Percentiles rank a stretch among this genome's conserved stretches.
Evolutionary conservation across 2,888 invertebrate species (phyloP).

Genomic region (Adineta ricciae): DNA sequence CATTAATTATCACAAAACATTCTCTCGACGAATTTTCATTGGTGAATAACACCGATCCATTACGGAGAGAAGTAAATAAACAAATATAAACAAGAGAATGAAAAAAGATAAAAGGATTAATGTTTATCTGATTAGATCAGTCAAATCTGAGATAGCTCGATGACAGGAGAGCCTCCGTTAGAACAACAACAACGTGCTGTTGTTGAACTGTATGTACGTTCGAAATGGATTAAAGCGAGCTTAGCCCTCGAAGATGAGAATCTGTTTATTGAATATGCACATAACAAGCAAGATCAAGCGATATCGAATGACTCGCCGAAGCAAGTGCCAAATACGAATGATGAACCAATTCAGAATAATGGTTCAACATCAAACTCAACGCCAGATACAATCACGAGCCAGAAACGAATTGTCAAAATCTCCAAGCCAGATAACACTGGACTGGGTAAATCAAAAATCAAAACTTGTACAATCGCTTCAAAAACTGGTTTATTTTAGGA

Average conservation of each 20-base stretch:
- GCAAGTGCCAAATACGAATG: neutral
- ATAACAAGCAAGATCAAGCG: neutral
- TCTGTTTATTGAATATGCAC: conserved; percentile 6
- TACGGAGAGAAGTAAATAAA: neutral
- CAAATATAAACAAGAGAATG: neutral
- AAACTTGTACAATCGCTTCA: neutral
- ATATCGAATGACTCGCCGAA: neutral
- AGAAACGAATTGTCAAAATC: conserved; percentile 29
- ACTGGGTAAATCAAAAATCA: too few relatives aligned
- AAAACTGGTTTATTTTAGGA: conserved; percentile 56
- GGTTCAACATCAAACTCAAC: neutral
- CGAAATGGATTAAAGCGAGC: conserved; percentile 6
- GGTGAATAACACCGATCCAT: neutral
- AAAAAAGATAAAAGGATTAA: neutral
- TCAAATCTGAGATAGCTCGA: neutral
- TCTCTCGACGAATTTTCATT: neutral
- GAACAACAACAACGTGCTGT: neutral
- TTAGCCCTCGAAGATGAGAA: neutral
- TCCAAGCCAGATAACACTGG: conserved; percentile 31
- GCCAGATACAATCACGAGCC: neutral
- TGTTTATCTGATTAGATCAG: neutral
- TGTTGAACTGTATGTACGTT: neutral
- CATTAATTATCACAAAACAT: neutral
- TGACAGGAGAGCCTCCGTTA: neutral
- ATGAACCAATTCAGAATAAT: neutral